phyloP scores from a whole-genome alignment of 2,797 vertebrate species.

The Aplochiton taeniatus region DNA sequence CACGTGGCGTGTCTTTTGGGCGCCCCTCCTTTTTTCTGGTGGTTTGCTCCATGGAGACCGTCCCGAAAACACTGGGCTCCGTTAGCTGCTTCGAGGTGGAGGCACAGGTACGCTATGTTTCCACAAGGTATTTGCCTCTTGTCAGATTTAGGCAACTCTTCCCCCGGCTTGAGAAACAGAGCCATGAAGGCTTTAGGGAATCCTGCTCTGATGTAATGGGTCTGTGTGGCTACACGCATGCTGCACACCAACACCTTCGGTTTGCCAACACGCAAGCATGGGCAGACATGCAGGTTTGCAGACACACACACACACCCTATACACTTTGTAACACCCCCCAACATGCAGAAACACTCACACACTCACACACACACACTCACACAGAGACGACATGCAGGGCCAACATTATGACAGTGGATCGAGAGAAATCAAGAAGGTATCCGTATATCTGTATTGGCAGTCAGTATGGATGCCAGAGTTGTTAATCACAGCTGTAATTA shows the following conservation, averaged over 20 bases:
- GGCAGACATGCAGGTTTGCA: not conserved
- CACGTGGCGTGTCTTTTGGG: constrained; percentile 55
- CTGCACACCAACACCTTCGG: not conserved
- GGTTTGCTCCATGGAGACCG: constrained; percentile 28
- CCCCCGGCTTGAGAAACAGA: constrained; percentile 51
- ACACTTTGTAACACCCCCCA: not conserved
- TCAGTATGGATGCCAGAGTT: constrained; percentile 28
- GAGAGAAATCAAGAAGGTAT: constrained; percentile 26
- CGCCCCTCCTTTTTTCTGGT: constrained; percentile 5
- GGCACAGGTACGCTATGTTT: constrained; percentile 60
- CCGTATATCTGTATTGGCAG: constrained; percentile 28
- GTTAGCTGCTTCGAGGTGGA: constrained; percentile 41
- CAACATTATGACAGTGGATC: constrained; percentile 4
- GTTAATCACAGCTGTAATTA: constrained; percentile 40
- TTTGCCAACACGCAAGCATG: constrained; percentile 4
- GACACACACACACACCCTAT: constrained; percentile 2
- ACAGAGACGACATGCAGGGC: constrained; percentile 14
- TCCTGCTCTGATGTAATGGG: constrained; percentile 52
- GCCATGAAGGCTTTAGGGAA: constrained; percentile 38
- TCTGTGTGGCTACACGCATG: constrained; percentile 30
- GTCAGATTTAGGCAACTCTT: constrained; percentile 46
- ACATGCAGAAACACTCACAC: not conserved
- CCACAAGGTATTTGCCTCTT: constrained; percentile 49
- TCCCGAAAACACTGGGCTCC: constrained; percentile 42
- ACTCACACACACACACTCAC: constrained; percentile 9